Evolutionary conservation across 53 echinoderm and acorn worm genomes (phyloP).

Genomic region (Patiria pectinifera): DNA sequence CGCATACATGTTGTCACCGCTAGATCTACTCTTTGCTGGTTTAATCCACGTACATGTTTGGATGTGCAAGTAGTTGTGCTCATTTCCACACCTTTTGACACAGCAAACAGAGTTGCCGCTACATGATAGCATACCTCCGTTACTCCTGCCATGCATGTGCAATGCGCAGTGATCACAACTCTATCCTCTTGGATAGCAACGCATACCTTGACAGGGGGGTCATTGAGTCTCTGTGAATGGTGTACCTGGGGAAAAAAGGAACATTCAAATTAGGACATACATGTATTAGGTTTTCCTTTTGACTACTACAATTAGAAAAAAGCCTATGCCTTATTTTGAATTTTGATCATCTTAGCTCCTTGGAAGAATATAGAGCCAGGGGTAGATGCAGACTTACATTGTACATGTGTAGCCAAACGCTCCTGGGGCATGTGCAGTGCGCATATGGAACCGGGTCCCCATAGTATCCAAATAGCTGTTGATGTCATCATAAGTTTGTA

Average conservation of each 20-base stretch:
- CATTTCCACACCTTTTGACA: slow-evolving; percentile 8
- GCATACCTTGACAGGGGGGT: slow-evolving; percentile 19
- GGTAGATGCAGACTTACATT: too few species aligned
- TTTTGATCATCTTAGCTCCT: too few species aligned
- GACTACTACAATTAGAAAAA: too few species aligned
- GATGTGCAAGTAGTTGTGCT: slow-evolving; percentile 19
- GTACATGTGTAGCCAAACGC: too few species aligned
- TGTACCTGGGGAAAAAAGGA: background rate
- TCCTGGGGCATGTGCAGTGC: too few species aligned
- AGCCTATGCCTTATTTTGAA: too few species aligned
- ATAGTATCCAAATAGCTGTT: too few species aligned
- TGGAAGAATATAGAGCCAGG: too few species aligned
- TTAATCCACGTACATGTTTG: slow-evolving; percentile 6
- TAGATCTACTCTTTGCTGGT: background rate
- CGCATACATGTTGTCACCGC: background rate
- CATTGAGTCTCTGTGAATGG: slow-evolving; percentile 26
- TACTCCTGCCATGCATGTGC: slow-evolving; percentile 47
- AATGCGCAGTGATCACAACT: slow-evolving; percentile 21
- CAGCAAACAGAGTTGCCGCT: slow-evolving; percentile 36
- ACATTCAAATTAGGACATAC: too few species aligned
- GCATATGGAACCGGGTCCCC: too few species aligned
- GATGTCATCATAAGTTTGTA: too few species aligned
- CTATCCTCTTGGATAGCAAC: slow-evolving; percentile 26
- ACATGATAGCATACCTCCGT: slow-evolving; percentile 29
- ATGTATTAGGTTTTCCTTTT: too few species aligned